These are phyloP conservation scores for human DNA, from an alignment of 2,113 vertebrate species.

Conservation along the genomic window DNA sequence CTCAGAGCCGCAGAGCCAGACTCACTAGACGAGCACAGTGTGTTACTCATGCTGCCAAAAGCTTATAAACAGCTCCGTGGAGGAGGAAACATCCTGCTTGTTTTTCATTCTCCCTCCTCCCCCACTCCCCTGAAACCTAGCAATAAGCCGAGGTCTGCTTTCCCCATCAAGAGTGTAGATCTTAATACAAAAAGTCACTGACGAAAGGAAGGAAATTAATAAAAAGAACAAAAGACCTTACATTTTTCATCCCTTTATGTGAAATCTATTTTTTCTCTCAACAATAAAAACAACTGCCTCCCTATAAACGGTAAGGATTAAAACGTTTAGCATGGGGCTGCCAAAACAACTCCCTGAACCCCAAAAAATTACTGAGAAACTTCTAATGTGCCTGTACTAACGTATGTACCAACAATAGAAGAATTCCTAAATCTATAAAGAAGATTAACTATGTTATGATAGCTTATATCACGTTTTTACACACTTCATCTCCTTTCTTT, in stretches of 20 bases:
- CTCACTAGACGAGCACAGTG: neutral
- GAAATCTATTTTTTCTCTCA: constrained; percentile 36
- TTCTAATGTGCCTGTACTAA: neutral
- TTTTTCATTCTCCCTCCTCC: neutral
- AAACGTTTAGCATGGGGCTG: neutral
- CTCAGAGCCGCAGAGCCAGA: neutral
- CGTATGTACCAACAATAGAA: neutral
- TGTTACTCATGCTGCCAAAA: neutral
- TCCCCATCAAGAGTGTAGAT: constrained; percentile 38
- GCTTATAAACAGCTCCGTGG: neutral
- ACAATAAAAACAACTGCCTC: constrained; percentile 11
- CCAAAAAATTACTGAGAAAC: neutral
- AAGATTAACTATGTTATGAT: neutral
- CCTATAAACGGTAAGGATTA: constrained; percentile 28
- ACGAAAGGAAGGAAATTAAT: constrained; percentile 61
- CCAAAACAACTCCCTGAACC: neutral
- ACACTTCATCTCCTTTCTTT: neutral
- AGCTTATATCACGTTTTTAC: neutral
- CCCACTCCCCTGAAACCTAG: neutral
- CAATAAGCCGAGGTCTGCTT: constrained; percentile 63
- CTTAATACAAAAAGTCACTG: constrained; percentile 13
- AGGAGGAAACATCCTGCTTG: neutral
- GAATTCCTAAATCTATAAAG: neutral
- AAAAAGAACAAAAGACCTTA: constrained; percentile 45
- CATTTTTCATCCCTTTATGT: constrained; percentile 50